phyloP scores from a whole-genome alignment of 2,888 invertebrate genomes.

The Apamea monoglypha region DNA sequence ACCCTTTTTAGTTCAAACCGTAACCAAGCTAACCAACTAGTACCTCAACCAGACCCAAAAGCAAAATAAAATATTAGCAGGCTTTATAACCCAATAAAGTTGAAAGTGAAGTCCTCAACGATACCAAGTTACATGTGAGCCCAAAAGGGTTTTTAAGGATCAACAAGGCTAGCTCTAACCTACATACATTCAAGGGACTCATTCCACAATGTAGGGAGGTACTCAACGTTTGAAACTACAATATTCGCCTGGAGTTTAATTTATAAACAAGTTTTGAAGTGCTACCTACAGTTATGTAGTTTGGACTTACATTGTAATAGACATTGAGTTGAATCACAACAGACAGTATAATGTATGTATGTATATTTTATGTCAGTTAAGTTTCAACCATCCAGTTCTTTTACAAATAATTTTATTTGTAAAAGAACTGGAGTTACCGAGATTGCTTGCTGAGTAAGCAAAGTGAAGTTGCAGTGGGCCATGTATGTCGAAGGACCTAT shows the following conservation, averaged over 20 bases:
- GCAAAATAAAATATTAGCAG: constrained; percentile 7
- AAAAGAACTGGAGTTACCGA: not conserved
- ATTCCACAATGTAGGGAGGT: constrained; percentile 39
- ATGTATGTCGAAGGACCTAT: not conserved
- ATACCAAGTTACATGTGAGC: constrained; percentile 39
- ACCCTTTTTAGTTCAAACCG: not conserved
- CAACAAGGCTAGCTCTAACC: constrained; percentile 26
- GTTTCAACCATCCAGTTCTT: no score
- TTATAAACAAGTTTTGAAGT: constrained; percentile 50
- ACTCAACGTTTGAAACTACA: constrained; percentile 52
- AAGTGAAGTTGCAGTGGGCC: no score
- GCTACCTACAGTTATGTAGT: constrained; percentile 43
- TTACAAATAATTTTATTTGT: no score
- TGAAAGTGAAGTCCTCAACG: constrained; percentile 21
- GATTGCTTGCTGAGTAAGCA: not conserved
- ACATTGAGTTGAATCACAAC: constrained; percentile 11
- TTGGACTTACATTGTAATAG: constrained; percentile 22
- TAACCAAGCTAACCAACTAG: not conserved
- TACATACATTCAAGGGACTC: constrained; percentile 35
- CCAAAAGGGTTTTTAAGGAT: constrained; percentile 41
- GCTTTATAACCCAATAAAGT: constrained; percentile 5
- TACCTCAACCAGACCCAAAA: not conserved
- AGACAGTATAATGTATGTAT: not conserved
- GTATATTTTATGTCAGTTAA: not conserved
- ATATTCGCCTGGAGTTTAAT: constrained; percentile 42